Evolutionary conservation across 2,888 invertebrate species (phyloP), one percentile per base, ranked within the genome.

Genomic region (Philaethria dido): DNA sequence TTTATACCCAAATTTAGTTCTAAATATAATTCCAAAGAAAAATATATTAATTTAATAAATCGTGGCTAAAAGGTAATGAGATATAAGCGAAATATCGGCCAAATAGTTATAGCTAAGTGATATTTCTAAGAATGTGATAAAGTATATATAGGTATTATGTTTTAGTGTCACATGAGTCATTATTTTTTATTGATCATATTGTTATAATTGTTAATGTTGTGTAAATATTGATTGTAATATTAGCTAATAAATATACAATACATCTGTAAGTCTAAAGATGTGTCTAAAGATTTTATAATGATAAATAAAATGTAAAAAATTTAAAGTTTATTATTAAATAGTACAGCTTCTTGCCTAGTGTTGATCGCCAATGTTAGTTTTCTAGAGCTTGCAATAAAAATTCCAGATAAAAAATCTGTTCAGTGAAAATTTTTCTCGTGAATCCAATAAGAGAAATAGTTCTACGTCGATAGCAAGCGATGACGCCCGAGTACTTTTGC

Each of bases 151-250:
- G 55, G 52, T 71, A 64, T 63, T 67, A 55, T 36, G 48, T 69
- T 47, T 62, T 60, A 80, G 77, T 74, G 71, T 77, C 78, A 80
- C 79, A 81, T 80, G 81, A 89, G 89, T 89, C 89, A 89, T 85
- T 85, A 86, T 80, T 82, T 80, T 82, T 77, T 84, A 84, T 79
- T 77, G 77, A 71, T 79, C 78, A 78, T 69, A 74, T 69, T 74
- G 62, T 75, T 74, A 73, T 69, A 64, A 66, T 79, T 79, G 74
- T 82, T 81, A 77, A 74, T 80, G 76, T 81, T 81, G 85, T 86
- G 86, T 83, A 83, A 84, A 80, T 86, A 72, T 73, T 73, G 75
- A 77, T 83, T 57, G 22, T 76, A 71, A 69, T 70, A 74, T 71
- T 71, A 70, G 71, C 67, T 68, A 74, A 72, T 66, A 70, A 65